Base-by-base conservation (phyloP, 2,797 vertebrate species). In the Acrossocheilus wenchowensis region DNA sequence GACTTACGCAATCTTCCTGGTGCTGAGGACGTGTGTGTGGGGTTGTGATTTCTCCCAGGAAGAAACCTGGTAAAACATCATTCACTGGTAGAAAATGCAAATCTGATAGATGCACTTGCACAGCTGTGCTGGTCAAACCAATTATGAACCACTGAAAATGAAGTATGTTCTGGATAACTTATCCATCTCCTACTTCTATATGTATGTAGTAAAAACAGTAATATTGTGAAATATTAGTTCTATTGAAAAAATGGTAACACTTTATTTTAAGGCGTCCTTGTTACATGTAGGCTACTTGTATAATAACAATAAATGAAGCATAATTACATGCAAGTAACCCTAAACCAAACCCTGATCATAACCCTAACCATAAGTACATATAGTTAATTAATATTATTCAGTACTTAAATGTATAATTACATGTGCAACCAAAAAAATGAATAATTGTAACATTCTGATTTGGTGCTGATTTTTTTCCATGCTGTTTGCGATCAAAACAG, bases 31-130 rank as follows among this genome's bases (percentile, higher is more conserved):
- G 17, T 34, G 68, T 75, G 57, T 45, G 54, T 23, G n/a, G 36
- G 81, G 52, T 48, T 48, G 6, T 60, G 52, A 74, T 78, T 74
- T 74, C 71, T 83, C 19, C 19, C 19, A 2, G 21, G 81, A 48
- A 17, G 21, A 60, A 36, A 30, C 17, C 36, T 60, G n/a, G 17
- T 60, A 54, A 69, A 81, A 15, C 19, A 21, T 64, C n/a, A n/a
- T 34, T 66, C 17, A 41, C 68, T 36, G 68, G 17, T n/a, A n/a
- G 23, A n/a, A n/a, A 57, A 57, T n/a, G 54, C 54, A 10, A 57
- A 23, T 57, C 54, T 23, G 7, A 23, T 57, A 72, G 11, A 43
- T 45, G 11, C 12, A 6, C 19, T 19, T 39, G 39, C 5, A 19
- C 36, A 12, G n/a, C 23, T 41, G 21, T 71, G 5, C 4, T 69